Percentiles rank a stretch among this genome's conserved stretches.
These are phyloP conservation scores for Macroramphosus scolopax DNA, from an alignment of 2,797 vertebrate species.

Conservation along the genomic window DNA sequence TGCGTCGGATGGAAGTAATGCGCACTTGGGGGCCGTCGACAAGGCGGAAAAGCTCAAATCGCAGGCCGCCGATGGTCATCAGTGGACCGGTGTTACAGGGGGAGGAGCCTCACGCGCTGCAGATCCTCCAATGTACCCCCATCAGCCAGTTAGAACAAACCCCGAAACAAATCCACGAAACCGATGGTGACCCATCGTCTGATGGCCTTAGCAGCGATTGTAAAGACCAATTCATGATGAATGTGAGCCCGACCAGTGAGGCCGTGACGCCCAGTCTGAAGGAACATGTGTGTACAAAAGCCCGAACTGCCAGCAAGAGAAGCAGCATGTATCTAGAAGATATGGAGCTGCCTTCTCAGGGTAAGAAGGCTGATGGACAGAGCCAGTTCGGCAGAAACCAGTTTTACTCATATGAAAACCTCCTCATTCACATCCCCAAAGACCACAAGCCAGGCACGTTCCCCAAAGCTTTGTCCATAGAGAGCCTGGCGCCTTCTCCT, in stretches of 20 bases:
- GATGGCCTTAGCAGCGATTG: slow-evolving; percentile 86
- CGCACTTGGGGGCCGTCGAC: slow-evolving; percentile 78
- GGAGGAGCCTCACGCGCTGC: slow-evolving; percentile 80
- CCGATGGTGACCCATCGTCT: slow-evolving; percentile 68
- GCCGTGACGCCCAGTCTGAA: slow-evolving; percentile 81
- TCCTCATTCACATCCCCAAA: slow-evolving; percentile 94
- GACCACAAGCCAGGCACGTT: slow-evolving; percentile 99
- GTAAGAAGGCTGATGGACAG: slow-evolving; percentile 76
- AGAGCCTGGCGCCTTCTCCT: slow-evolving; percentile 89
- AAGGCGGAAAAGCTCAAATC: slow-evolving; percentile 69
- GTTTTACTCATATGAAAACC: slow-evolving; percentile 92
- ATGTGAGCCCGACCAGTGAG: slow-evolving; percentile 78
- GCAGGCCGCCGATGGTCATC: slow-evolving; percentile 81
- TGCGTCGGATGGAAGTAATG: slow-evolving; percentile 90
- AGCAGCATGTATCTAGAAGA: slow-evolving; percentile 97
- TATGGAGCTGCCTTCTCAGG: slow-evolving; percentile 87
- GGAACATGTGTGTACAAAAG: slow-evolving; percentile 83
- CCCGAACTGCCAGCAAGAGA: slow-evolving; percentile 84
- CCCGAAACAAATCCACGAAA: slow-evolving; percentile 40
- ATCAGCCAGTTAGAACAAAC: slow-evolving; percentile 82
- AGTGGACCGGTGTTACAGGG: slow-evolving; percentile 85
- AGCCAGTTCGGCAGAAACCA: slow-evolving; percentile 84
- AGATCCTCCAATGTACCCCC: slow-evolving; percentile 80
- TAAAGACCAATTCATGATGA: slow-evolving; percentile 62
- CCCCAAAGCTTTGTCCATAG: slow-evolving; percentile 96